Evolutionary conservation across 2,888 invertebrate genomes (phyloP), one percentile per base, ranked within the genome.

Genomic region (Poecilus cupreus): DNA sequence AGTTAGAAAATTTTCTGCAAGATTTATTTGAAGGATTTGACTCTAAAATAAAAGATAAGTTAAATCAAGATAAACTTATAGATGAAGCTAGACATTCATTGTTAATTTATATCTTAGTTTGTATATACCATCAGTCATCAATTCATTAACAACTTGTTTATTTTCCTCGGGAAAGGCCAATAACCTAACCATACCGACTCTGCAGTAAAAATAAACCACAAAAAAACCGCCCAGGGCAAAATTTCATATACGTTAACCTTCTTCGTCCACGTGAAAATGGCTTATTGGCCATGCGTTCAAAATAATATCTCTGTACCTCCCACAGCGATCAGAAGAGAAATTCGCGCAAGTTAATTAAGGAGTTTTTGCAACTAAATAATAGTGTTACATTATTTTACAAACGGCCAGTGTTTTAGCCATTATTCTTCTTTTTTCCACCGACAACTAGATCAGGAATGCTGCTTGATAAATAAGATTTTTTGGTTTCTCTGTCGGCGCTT

Each of bases 221-320:
- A 54, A 54, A 20, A 18, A 3, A 11, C 2, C 11, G 6, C 54
- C 54, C 20, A 3, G 22, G 54, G 54, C 54, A 3, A 54, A 54
- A 54, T 54, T 54, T 54, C 54, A 22, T 22, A 49, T 49, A n/a
- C n/a, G 20, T 54, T 54, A 18, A 54, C 54, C 54, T 54, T 20
- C 54, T 16, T 11, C 22, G 54, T 20, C 11, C 54, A 54, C 18
- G 4, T 54, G n/a, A n/a, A n/a, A n/a, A n/a, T 11, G 32, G 8
- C 22, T 6, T 54, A 54, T 20, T 54, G 20, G 20, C 20, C 22
- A 54, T 22, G 22, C 20, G 54, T 54, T 20, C 22, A 54, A 49
- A 8, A 20, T 18, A 18, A 54, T 54, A 22, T 18, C 4, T 8
- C 8, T 22, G 10, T 22, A 54, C 54, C 54, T 2, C 54, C 54